Conservation (phyloP, 35 echinoderm and acorn worm species). For the Chiridota heheva region DNA sequence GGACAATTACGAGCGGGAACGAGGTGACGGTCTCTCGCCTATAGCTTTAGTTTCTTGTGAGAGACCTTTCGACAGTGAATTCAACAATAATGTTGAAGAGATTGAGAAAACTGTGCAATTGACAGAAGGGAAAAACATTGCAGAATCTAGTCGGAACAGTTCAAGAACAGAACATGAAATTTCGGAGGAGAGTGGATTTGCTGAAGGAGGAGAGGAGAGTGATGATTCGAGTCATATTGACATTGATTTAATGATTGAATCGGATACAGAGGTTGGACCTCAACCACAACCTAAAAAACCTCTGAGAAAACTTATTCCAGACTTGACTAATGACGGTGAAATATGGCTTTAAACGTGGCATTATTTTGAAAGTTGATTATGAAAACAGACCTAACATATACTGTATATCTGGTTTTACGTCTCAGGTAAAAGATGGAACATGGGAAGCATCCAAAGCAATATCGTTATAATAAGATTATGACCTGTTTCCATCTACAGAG, state of each 20-base stretch:
- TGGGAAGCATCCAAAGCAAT: too few relatives aligned
- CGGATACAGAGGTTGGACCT: neutral
- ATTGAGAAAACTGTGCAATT: neutral
- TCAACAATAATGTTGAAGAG: neutral
- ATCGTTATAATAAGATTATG: too few relatives aligned
- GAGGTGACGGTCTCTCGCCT: slow-evolving; percentile 30
- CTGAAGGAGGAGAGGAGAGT: slow-evolving; percentile 9
- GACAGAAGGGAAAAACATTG: neutral
- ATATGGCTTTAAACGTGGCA: slow-evolving; percentile 28
- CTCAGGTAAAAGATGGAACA: too few relatives aligned
- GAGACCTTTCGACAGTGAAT: neutral
- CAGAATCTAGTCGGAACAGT: neutral
- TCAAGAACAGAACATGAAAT: neutral
- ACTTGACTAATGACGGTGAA: slow-evolving; percentile 15
- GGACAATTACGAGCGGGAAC: too few relatives aligned
- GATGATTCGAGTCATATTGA: slow-evolving; percentile 23
- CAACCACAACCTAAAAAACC: neutral
- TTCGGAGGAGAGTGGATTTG: slow-evolving; percentile 28
- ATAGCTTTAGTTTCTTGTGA: neutral
- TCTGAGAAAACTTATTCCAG: slow-evolving; percentile 27
- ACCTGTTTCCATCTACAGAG: too few relatives aligned
- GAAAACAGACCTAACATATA: too few relatives aligned
- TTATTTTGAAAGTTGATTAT: too few relatives aligned
- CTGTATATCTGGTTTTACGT: too few relatives aligned
- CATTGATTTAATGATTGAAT: neutral